These are phyloP conservation scores for Battus philenor DNA, from an alignment of 1,140 invertebrate species.

Conservation along the genomic window DNA sequence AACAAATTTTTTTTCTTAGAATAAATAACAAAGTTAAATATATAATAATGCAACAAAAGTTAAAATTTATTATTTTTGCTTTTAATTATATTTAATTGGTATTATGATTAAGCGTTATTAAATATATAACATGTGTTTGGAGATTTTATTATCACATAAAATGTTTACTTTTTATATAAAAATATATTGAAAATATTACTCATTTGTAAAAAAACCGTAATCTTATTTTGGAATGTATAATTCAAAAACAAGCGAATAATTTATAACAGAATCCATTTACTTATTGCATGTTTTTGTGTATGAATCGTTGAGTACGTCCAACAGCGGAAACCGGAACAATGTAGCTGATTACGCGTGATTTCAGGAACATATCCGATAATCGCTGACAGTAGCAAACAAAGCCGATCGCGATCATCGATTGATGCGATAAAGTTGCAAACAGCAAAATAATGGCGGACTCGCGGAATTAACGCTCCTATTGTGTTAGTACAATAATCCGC, in stretches of 20 bases:
- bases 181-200: no score
- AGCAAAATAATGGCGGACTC: conserved; percentile 73
- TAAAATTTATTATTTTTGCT: background rate
- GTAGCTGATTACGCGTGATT: conserved; percentile 15
- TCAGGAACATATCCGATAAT: conserved; percentile 14
- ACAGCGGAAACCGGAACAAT: conserved; percentile 16
- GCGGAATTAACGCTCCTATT: conserved; percentile 75
- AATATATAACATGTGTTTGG: no score
- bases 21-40: background rate
- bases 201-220: no score
- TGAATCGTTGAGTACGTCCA: background rate
- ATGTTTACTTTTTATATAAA: no score
- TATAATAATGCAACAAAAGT: no score
- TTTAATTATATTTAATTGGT: conserved; percentile 1
- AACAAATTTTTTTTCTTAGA: conserved; percentile 19
- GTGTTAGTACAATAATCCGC: conserved; percentile 75
- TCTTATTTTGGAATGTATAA: no score
- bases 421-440: conserved; percentile 72
- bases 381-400: conserved; percentile 39
- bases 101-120: no score
- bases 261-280: background rate
- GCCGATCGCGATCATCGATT: conserved; percentile 63
- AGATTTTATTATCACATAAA: no score
- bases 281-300: background rate
- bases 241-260: no score